Evolutionary conservation across 2,888 invertebrate genomes (phyloP), one percentile per base, ranked within the genome.

Genomic region (Amblyteles armatorius): DNA sequence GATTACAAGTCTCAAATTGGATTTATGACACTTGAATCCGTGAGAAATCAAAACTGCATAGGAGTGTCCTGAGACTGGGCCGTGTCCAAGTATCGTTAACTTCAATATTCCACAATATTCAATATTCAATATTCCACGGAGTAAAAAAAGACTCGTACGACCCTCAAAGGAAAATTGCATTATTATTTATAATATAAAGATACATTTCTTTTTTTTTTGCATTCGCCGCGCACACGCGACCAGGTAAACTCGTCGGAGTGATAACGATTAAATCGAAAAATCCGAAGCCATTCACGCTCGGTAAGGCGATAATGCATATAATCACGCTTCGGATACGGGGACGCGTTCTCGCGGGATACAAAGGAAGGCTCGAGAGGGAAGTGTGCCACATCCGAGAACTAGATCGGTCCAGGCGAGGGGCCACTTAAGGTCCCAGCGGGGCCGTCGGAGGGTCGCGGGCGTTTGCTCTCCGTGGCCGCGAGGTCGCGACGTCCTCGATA

Each of bases 401-500:
- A 82, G 82, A 85, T 85, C 82, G 76, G 67, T 48, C 36, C 68
- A 68, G 67, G 50, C 29, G 67, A 22, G 44, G 40, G 57, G 11
- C 79, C 82, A 82, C 81, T 84, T 79, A 71, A 82, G 79, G 50
- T 71, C 52, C 67, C 57, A 7, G 74, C 85, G 9, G 74, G 84
- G 76, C 80, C 77, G 78, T 80, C 82, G 78, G 55, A 71, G 82
- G 67, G 83, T 84, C 81, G 72, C 82, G 86, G 77, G 77, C 83
- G 82, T 79, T 55, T 82, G 79, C 71, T 63, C 79, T 55, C 67
- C 52, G 65, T 50, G 79, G 57, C 79, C 79, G 67, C 79, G 85
- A 85, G 85, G 85, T 85, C 79, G 52, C 81, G 48, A 65, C 82
- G 84, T 86, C 84, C 81, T 82, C 79, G 84, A 81, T 82, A 78